Evolutionary conservation across 2,888 invertebrate species (phyloP), one percentile per base, ranked within the genome.

Genomic region (Cantharis rustica): DNA sequence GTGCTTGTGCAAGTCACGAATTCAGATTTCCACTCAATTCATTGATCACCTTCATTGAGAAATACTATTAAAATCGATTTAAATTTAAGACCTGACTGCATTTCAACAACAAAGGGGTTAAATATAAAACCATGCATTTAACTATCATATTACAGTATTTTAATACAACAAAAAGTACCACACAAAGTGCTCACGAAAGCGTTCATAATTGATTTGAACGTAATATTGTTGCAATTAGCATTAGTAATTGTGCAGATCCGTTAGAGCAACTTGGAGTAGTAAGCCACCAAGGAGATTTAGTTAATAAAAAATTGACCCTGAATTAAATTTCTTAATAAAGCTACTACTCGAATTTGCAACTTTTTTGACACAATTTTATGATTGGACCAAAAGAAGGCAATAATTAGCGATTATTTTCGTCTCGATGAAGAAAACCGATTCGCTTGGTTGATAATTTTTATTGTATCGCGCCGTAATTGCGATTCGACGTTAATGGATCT

Each of bases 201-300:
- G 75, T 75, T 64, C 47, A 75, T 71, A 75, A 75, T 75, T 66
- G 70, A 75, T 75, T 75, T 61, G 64, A 23, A 70, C 70, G 26
- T 31, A 23, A 31, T 31, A 69, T 69, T 69, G 31, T 69, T 26
- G 23, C 69, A 73, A 73, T 73, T 73, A 73, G 62, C 61, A 27
- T 73, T 69, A 26, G 73, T 69, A 73, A 73, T 73, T 73, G 73
- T 69, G 73, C 73, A 73, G 69, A 73, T 66, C 64, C 64, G 64
- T 23, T 20, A 66, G 64, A 66, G 23, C 20, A 66, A 66, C 64
- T 16, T 66, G 13, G n/a, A 16, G 13, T 20, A 66, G 23, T 20
- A 66, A 66, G 64, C 23, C 23, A 66, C 64, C 64, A 66, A 66
- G 64, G 64, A 66, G 64, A 66, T 66, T 66, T 66, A 66, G 64